Percentiles rank a stretch among this genome's conserved stretches.
phyloP scores from a whole-genome alignment of 1,140 invertebrate genomes.

The Eueides isabella region DNA sequence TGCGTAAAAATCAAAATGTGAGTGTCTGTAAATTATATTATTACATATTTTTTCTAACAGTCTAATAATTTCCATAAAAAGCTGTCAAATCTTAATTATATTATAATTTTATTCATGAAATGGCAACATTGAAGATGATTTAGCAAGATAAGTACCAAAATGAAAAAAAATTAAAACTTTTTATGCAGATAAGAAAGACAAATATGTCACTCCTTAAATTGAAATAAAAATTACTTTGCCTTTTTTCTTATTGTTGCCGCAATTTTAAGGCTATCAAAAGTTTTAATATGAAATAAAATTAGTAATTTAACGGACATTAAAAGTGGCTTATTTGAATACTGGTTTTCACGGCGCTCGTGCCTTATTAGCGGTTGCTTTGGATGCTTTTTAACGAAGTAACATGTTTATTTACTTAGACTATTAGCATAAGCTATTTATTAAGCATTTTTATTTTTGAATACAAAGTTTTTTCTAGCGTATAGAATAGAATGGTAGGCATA shows the following conservation, averaged over 20 bases:
- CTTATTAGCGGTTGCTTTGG: slow-evolving; percentile 18
- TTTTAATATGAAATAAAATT: slow-evolving; percentile 14
- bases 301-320: slow-evolving; percentile 13
- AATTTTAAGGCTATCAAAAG: slow-evolving; percentile 10
- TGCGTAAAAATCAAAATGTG: too few relatives aligned
- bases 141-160: too few relatives aligned
- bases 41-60: too few relatives aligned
- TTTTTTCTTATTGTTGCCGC: slow-evolving; percentile 1
- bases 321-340: slow-evolving; percentile 23
- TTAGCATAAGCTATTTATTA: slow-evolving; percentile 6
- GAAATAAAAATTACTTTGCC: slow-evolving; percentile 8
- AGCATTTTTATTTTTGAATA: not conserved
- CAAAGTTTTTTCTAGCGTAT: too few relatives aligned
- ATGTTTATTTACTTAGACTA: slow-evolving; percentile 29
- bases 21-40: too few relatives aligned
- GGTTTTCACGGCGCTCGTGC: slow-evolving; percentile 24
- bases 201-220: slow-evolving; percentile 16
- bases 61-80: too few relatives aligned
- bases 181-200: not conserved
- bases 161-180: not conserved
- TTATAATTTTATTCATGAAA: too few relatives aligned
- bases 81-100: too few relatives aligned
- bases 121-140: too few relatives aligned
- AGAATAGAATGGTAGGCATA: too few relatives aligned
- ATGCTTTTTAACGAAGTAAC: slow-evolving; percentile 10